Evolutionary conservation across 2,888 invertebrate species (phyloP), one percentile per base, ranked within the genome.

Genomic region (Bugula neritina): DNA sequence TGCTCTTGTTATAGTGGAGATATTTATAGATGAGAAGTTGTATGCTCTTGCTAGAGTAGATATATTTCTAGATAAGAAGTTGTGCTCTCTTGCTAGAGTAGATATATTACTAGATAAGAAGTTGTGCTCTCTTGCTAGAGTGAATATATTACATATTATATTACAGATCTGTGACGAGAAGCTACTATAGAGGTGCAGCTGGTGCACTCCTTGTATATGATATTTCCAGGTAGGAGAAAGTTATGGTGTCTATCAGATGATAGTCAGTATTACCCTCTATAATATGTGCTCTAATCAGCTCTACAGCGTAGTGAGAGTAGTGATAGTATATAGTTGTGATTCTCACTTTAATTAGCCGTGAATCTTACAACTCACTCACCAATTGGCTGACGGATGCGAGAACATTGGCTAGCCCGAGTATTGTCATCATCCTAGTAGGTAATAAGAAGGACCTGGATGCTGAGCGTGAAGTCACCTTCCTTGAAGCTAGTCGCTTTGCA

Each of bases 361-460:
- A 87, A 74, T 85, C 85, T 10, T 87, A 86, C 81, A 87, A 87
- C 79, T 85, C 86, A 10, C 79, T 87, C 74, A 83, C 84, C n/a
- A 86, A 86, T 76, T 87, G 87, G 87, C 84, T 92, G 70, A 88
- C 90, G 77, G 92, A 92, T 86, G 92, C 92, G 0, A 87, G 91
- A 55, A 90, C 90, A 17, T 85, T 92, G 75, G 92, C 92, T 71
- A 91, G 91, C 82, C 90, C 92, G 17, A 91, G 91, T 80, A 91
- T 92, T 78, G 90, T 91, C 21, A 91, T 92, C 77, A 85, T 92
- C 63, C 86, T 92, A 73, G 91, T 92, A 71, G 92, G 92, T 25
- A 92, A 92, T 81, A 92, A 92, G 82, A 91, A 90, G 79, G 92
- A 92, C 83, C 85, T 92, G 79, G 92, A 92, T 79, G 90, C 89